Evolutionary conservation across 2,888 invertebrate species (phyloP), one percentile per base, ranked within the genome.

Genomic region (Caenorhabditis sp.): DNA sequence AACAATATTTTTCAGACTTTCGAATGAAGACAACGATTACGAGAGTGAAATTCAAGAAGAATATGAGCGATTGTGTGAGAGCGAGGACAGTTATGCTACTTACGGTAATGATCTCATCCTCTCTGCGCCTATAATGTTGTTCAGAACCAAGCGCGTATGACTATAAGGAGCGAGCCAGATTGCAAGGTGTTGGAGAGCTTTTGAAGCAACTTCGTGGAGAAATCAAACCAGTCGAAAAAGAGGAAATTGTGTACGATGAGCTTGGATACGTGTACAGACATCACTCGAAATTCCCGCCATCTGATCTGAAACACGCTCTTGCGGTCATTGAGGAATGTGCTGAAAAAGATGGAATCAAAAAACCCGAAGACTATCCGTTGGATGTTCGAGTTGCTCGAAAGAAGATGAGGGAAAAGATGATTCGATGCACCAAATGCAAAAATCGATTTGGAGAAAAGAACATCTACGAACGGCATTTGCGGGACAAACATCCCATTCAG

Each of bases 361-460:
- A 50, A 39, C 45, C 59, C 8, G 11, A 15, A 20, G 46, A 70
- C 56, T 43, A 15, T 24, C 77, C 77, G 6, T 61, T 53, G 2
- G 76, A 76, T 50, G 61, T 71, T 20, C 24, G 37, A 1, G 30
- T 59, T 43, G 71, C 63, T 4, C 50, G 77, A 20, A 46, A 63
- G 15, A 37, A 65, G 58, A 58, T 77, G 43, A 52, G 76, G 1
- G 62, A 83, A 32, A 89, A 86, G 56, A 89, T 89, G 88, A 74
- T 85, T 11, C 56, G 89, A 17, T 89, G 89, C 63, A 83, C 82
- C 62, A 70, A 62, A 37, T 89, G 89, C 58, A 85, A 84, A 24
- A 89, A 86, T 79, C 84, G 89, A 0, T 89, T 88, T 56, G 71
- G 84, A 15, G 89, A 89, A 41, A 81, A 83, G 46, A 83, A 86